Evolutionary conservation across 2,113 vertebrate species (phyloP).

Genomic region (Spea bombifrons): DNA sequence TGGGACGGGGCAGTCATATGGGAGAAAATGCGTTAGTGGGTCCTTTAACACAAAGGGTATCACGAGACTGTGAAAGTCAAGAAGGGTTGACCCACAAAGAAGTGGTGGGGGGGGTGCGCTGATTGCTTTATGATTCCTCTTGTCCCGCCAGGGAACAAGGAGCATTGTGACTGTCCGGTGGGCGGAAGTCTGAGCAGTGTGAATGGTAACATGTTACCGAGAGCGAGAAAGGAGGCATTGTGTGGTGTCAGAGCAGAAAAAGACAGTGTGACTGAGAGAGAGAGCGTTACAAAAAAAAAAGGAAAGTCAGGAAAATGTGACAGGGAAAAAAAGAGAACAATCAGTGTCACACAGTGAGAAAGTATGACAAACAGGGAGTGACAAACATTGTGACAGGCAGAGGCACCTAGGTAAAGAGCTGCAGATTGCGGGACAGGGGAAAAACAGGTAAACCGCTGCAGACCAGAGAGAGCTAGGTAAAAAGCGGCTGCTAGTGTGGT

Average conservation of each 20-base stretch:
- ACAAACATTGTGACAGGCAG: neutral
- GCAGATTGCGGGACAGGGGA: neutral
- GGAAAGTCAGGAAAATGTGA: slow-evolving; percentile 12
- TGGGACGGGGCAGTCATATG: neutral
- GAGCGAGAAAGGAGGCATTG: slow-evolving; percentile 44
- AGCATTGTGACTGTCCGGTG: slow-evolving; percentile 43
- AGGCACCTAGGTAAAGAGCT: neutral
- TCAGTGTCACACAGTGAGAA: neutral
- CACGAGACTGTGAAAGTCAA: neutral
- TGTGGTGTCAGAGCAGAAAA: slow-evolving; percentile 24
- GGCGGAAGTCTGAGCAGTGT: slow-evolving; percentile 45
- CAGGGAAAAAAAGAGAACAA: neutral
- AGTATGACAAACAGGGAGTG: neutral
- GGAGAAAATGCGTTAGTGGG: neutral
- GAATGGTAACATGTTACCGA: slow-evolving; percentile 47
- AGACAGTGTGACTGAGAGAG: slow-evolving; percentile 23
- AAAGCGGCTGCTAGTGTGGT: neutral
- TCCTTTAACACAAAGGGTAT: neutral
- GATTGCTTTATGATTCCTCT: slow-evolving; percentile 39
- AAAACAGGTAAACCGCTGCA: too few species aligned
- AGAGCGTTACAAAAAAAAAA: neutral
- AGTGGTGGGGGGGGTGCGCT: slow-evolving; percentile 1
- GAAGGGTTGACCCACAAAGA: neutral
- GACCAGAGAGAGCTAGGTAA: neutral
- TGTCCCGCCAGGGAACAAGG: slow-evolving; percentile 36